Evolutionary conservation across 2,888 invertebrate genomes (phyloP), one percentile per base, ranked within the genome.

Genomic region (Ariolimax columbianus): DNA sequence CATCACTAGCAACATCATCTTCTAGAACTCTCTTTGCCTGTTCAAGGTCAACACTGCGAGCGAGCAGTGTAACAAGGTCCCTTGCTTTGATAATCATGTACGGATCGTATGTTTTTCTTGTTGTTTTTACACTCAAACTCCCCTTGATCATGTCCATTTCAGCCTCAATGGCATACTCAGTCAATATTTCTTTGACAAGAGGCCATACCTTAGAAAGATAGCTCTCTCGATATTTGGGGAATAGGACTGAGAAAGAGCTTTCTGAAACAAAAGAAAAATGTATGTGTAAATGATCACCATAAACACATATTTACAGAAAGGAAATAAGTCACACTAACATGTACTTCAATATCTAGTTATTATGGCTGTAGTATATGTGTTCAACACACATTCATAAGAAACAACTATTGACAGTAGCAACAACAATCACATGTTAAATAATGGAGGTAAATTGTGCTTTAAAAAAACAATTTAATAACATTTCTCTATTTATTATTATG

Each of bases 171-270:
- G 89, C 94, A 93, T 97, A 96, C 91, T 97, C 97, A 51, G 95
- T 95, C 36, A 99, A 94, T 0, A 96, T 95, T 94, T 98, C 98
- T 92, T 98, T 96, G 0, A 99, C 97, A 4, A 99, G 95, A 0
- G 98, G 97, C 99, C 99, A 99, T 92, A 97, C 97, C 95, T 98
- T 97, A 91, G 96, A 96, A 17, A 99, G 94, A 94, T 99, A 99
- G 91, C 97, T 97, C 94, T 99, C 99, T 86, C 99, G 95, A 93
- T 99, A 99, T 94, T 98, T 98, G 0, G 99, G 99, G 94, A 99
- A 99, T 30, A 99, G 95, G 0, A 98, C 98, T 0, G 98, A 98
- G 95, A 99, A 99, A 11, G 97, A 97, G 93, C 98, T 98, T 95
- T 99, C 86, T 75, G 85, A 51, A 81, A 80, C 6, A n/a, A 73